Conservation (phyloP, 2,888 invertebrate genomes). For the Latheticus oryzae region DNA sequence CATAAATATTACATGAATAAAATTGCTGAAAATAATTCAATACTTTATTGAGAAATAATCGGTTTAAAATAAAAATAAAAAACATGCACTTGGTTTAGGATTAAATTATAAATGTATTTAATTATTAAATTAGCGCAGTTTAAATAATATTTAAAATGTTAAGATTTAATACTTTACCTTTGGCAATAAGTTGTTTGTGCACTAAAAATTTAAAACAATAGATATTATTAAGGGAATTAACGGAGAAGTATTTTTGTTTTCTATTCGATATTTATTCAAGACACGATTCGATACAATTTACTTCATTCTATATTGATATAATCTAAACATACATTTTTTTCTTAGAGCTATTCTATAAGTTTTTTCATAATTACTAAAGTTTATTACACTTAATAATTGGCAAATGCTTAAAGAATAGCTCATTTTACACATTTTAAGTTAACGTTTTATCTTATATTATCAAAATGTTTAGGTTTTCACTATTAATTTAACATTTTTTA, state of each 20-base stretch:
- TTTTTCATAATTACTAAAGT: too few species aligned
- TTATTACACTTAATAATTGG: not conserved
- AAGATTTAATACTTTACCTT: constrained; percentile 41
- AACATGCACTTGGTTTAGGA: constrained; percentile 31
- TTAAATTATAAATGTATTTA: constrained; percentile 34
- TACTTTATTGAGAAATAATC: constrained; percentile 4
- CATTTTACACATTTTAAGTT: constrained; percentile 45
- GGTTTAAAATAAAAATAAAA: constrained; percentile 43
- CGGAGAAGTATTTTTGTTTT: constrained; percentile 26
- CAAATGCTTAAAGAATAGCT: constrained; percentile 52
- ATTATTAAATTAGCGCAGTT: constrained; percentile 33
- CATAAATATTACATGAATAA: constrained; percentile 23
- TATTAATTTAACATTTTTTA: constrained; percentile 23
- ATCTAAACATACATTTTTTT: constrained; percentile 38
- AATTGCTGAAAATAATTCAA: too few species aligned
- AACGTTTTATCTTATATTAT: constrained; percentile 26
- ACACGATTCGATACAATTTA: constrained; percentile 42
- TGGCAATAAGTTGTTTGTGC: constrained; percentile 21
- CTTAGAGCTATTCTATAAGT: constrained; percentile 48
- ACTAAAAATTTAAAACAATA: constrained; percentile 41
- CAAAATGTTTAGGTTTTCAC: constrained; percentile 13
- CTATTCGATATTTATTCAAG: constrained; percentile 35
- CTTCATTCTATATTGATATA: constrained; percentile 24
- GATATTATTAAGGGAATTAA: constrained; percentile 38
- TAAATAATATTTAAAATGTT: constrained; percentile 36